A percentile compares a stretch with the other conserved stretches of the same genome.
Evolutionary conservation across 2,113 vertebrate species (phyloP).

Genomic region (Pterocles burchelli): DNA sequence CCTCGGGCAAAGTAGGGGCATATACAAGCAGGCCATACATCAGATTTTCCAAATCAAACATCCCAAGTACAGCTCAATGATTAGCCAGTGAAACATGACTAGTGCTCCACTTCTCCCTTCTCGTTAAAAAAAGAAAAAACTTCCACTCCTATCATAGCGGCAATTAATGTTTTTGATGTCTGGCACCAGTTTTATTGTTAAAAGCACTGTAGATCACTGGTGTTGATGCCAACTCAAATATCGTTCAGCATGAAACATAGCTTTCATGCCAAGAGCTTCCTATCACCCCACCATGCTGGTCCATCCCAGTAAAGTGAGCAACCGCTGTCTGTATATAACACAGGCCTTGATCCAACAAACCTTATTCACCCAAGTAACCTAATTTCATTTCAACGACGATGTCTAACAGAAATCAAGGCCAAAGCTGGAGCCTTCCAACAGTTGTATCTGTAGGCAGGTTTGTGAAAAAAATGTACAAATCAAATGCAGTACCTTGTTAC

Average conservation of each 20-base stretch:
- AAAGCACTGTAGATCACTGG: neutral
- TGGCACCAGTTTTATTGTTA: constrained; percentile 8
- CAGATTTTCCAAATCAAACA: neutral
- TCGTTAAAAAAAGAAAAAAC: neutral
- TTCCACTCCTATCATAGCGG: neutral
- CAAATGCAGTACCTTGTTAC: neutral
- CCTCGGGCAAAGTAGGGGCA: neutral
- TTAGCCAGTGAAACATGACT: neutral
- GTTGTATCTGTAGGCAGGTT: neutral
- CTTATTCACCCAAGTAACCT: neutral
- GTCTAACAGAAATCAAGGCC: neutral
- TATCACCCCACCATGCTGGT: neutral
- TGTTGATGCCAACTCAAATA: constrained; percentile 14
- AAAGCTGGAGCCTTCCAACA: neutral
- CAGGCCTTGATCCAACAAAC: neutral
- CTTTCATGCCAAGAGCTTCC: neutral
- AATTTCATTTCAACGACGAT: neutral
- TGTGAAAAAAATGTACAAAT: neutral
- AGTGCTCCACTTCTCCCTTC: neutral
- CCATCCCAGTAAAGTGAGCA: neutral
- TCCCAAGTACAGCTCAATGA: neutral
- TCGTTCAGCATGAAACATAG: neutral
- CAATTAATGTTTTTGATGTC: neutral
- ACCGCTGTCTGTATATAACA: neutral
- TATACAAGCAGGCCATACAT: neutral